Evolutionary conservation across 2,113 vertebrate species (phyloP), one percentile per base, ranked within the genome.

Genomic region (Cottus gobio): DNA sequence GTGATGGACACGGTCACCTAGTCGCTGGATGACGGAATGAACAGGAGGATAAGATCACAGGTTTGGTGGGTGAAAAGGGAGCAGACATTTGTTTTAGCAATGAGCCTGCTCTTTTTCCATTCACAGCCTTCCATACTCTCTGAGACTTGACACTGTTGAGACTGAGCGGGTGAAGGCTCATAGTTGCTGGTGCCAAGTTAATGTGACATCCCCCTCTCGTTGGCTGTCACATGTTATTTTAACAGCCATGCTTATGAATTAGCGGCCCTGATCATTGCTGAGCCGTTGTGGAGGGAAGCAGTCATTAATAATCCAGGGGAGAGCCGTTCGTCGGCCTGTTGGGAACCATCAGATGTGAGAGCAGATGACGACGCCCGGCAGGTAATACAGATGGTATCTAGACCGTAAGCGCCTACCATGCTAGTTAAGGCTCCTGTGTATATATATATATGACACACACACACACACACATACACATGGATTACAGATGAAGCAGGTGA

Each of bases 331-430:
- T n/a, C 4, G 39, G 78, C 74, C 91, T 75, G 4, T n/a, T 75
- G 90, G 88, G 89, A 92, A 73, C 77, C 70, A 80, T 90, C 89
- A 91, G 62, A 88, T 85, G 73, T 74, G 80, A 76, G 78, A 71
- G 77, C 80, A 91, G 84, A 87, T 83, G 87, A 89, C 60, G 71
- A 81, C 50, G 83, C 78, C 83, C 24, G 44, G 75, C 86, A 87
- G 85, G 75, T 89, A 87, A 91, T 86, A 90, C 90, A 92, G 85
- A 92, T 91, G 84, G 30, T 89, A 92, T 93, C 87, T 78, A 66
- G 16, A 83, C 34, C 26, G 26, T 58, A 76, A 79, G 64, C 2
- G 5, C 30, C 50, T 18, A 70, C 30, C 48, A 81, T 62, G 64
- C 37, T 57, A 26, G 46, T 52, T 65, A 42, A 46, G 30, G 28